Percentiles rank a stretch among this genome's conserved stretches.
Conservation (phyloP, 2,888 invertebrate genomes). For the Podotricha telesiphe region DNA sequence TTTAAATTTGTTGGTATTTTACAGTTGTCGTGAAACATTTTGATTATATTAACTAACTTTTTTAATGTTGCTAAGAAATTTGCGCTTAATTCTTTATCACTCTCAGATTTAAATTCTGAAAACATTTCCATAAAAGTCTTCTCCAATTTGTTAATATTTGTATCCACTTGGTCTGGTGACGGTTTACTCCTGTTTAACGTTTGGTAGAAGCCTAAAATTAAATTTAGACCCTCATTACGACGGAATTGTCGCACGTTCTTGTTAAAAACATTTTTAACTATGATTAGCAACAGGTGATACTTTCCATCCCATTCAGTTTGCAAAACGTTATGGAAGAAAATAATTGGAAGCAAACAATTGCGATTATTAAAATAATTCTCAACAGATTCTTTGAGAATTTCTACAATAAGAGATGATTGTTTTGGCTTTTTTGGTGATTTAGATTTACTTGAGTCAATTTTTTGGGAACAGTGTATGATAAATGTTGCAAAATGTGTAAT, state of each 20-base stretch:
- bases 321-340: slow-evolving; percentile 86
- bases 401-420: slow-evolving; percentile 64
- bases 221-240: slow-evolving; percentile 86
- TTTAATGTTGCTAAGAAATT: slow-evolving; percentile 83
- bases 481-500: slow-evolving; percentile 86
- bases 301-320: slow-evolving; percentile 87
- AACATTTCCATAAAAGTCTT: slow-evolving; percentile 70
- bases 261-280: slow-evolving; percentile 85
- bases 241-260: slow-evolving; percentile 85
- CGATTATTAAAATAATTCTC: slow-evolving; percentile 85
- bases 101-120: slow-evolving; percentile 62
- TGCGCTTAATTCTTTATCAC: slow-evolving; percentile 77
- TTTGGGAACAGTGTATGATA: slow-evolving; percentile 85
- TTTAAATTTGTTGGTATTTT: slow-evolving; percentile 63
- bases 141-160: slow-evolving; percentile 73
- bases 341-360: slow-evolving; percentile 85
- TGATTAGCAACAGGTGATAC: slow-evolving; percentile 81
- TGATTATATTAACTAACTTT: slow-evolving; percentile 79
- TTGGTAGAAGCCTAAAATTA: slow-evolving; percentile 86
- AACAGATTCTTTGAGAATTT: slow-evolving; percentile 81
- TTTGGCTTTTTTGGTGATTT: slow-evolving; percentile 64
- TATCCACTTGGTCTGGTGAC: slow-evolving; percentile 56
- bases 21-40: slow-evolving; percentile 71
- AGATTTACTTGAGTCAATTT: slow-evolving; percentile 60
- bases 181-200: slow-evolving; percentile 81